A percentile compares a stretch with the other conserved stretches of the same genome.
phyloP scores from a whole-genome alignment of 2,113 vertebrate species.

The Colossoma macropomum region DNA sequence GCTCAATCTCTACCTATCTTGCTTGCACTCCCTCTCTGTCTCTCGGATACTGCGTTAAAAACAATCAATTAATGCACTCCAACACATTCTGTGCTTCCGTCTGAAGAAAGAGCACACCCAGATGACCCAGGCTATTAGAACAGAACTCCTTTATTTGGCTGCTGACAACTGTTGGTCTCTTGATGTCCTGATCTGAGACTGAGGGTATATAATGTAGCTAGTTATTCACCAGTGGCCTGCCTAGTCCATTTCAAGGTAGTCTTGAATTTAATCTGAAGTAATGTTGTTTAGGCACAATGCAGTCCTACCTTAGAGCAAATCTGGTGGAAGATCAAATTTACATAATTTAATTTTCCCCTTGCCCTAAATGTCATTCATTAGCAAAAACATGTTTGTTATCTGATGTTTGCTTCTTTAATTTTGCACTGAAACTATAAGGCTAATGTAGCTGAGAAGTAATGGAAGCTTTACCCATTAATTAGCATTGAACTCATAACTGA shows the following conservation, averaged over 20 bases:
- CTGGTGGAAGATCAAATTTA: too few relatives aligned
- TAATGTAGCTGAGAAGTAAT: too few relatives aligned
- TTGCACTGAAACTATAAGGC: too few relatives aligned
- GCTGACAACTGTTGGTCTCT: background rate
- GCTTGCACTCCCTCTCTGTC: background rate
- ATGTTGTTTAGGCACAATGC: too few relatives aligned
- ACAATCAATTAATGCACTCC: slow-evolving; percentile 22
- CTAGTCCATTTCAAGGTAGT: background rate
- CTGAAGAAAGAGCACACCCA: background rate
- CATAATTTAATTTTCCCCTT: too few relatives aligned
- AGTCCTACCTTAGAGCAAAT: too few relatives aligned
- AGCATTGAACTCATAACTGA: too few relatives aligned
- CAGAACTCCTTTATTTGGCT: background rate
- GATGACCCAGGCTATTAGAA: background rate
- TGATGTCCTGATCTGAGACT: background rate
- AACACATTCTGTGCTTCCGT: background rate
- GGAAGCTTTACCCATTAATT: too few relatives aligned
- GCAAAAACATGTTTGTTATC: too few relatives aligned
- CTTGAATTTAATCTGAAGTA: too few relatives aligned
- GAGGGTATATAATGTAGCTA: background rate
- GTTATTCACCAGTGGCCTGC: background rate
- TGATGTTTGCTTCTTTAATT: too few relatives aligned
- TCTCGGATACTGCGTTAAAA: background rate
- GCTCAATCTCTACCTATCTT: background rate
- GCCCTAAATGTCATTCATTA: too few relatives aligned